A percentile compares a stretch with the other conserved stretches of the same genome.
These are phyloP conservation scores for Rousettus madagascariensis DNA, from an alignment of 2,797 vertebrate species.

Conservation along the genomic window DNA sequence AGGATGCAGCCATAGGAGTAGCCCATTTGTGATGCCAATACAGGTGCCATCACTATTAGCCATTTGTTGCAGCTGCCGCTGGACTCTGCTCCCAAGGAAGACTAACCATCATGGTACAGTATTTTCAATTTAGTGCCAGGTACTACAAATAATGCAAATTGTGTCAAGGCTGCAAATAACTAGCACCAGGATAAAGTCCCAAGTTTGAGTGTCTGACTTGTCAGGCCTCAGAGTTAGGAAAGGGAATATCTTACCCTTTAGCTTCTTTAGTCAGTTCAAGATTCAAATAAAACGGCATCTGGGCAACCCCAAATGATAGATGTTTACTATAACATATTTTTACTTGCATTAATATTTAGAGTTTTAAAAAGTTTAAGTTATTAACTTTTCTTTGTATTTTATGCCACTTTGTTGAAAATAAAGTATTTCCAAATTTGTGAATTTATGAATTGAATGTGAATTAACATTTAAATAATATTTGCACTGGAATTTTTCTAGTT, in stretches of 20 bases:
- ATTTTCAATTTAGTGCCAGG: background rate
- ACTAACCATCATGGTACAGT: background rate
- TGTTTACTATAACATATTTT: background rate
- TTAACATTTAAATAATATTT: background rate
- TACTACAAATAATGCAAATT: background rate
- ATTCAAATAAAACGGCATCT: background rate
- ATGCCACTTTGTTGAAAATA: background rate
- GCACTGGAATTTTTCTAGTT: background rate
- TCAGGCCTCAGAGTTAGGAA: background rate
- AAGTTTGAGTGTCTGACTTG: background rate
- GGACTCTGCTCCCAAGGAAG: background rate
- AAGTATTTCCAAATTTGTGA: background rate
- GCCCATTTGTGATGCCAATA: background rate
- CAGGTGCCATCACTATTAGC: background rate
- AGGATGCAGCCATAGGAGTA: background rate
- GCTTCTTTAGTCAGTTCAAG: background rate
- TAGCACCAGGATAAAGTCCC: background rate
- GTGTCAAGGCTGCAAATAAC: background rate
- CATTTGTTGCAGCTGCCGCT: background rate
- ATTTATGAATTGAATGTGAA: background rate
- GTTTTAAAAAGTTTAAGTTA: background rate
- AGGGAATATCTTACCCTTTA: background rate
- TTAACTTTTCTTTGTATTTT: background rate
- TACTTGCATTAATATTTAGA: background rate
- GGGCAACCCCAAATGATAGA: background rate